Evolutionary conservation across 2,113 vertebrate genomes (phyloP), one percentile per base, ranked within the genome.

Genomic region (Machaerirhynchus nigripectus): DNA sequence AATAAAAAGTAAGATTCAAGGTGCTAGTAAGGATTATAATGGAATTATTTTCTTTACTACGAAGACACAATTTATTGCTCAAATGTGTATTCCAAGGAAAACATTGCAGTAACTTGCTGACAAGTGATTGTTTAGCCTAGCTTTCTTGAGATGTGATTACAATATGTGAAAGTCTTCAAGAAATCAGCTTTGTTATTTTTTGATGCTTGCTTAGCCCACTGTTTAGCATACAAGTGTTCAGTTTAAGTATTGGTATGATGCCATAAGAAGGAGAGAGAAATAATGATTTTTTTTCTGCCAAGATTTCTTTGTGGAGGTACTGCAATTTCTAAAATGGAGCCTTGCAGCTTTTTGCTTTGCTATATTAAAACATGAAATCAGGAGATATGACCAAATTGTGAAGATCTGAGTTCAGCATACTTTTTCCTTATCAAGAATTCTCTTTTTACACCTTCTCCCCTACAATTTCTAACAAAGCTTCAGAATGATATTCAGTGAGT

Each of bases 1-100:
- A 95, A 92, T 9, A 93, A 89, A 95, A 77, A 78, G 61, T 11
- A 56, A 68, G 89, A 70, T 74, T 96, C 53, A 95, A 93, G 81
- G 64, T 81, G 31, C 40, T 86, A 78, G 61, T 81, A 86, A 64
- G 33, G 46, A n/a, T 85, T 87, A 83, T 7, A 55, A 31, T 40
- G 27, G 24, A 63, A 37, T 87, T 74, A 35, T 55, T 89, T 85
- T 56, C 23, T 89, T 82, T 75, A 83, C 9, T 27, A 31, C 55
- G 49, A 87, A 77, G 67, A 76, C 9, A 68, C 16, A 60, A 63
- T 49, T 70, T 1, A 52, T 68, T 93, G 82, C n/a, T 87, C 47
- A 56, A 87, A 67, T 33, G 9, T 22, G 22, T 6, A n/a, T 65
- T 85, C 26, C 35, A 81, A 70, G 23, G 23, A 26, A 46, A 71